phyloP scores from a whole-genome alignment of 2,888 invertebrate species.

The Agrotis clavis region DNA sequence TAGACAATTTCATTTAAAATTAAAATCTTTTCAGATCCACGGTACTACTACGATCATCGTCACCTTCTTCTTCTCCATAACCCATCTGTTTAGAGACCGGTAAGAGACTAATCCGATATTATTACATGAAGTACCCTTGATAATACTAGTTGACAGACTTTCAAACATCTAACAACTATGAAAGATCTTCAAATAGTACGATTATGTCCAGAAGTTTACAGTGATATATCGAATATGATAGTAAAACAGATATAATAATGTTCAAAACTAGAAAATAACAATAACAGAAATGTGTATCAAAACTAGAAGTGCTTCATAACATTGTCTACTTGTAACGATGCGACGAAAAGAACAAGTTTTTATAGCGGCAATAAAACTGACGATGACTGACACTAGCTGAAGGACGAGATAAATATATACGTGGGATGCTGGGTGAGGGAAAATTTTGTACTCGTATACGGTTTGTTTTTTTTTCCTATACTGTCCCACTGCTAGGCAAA shows the following conservation, averaged over 20 bases:
- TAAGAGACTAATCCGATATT: too few species aligned
- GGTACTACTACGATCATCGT: too few species aligned
- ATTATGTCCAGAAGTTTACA: background rate
- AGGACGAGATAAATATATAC: constrained; percentile 4
- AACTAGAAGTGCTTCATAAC: constrained; percentile 24
- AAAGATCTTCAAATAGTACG: too few species aligned
- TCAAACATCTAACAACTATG: too few species aligned
- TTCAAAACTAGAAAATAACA: constrained; percentile 19
- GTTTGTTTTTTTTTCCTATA: too few species aligned
- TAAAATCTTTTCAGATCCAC: too few species aligned
- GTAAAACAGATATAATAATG: background rate
- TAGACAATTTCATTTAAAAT: too few species aligned
- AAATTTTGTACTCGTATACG: constrained; percentile 4
- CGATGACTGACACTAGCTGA: constrained; percentile 39
- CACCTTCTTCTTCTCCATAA: too few species aligned
- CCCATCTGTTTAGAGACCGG: too few species aligned
- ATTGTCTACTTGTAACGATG: constrained; percentile 1
- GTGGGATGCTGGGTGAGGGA: background rate
- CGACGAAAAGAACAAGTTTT: constrained; percentile 35
- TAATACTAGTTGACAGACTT: background rate
- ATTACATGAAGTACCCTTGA: too few species aligned
- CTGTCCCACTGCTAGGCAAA: too few species aligned
- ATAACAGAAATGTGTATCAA: background rate
- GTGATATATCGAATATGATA: background rate
- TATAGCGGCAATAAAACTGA: constrained; percentile 38